These are phyloP conservation scores for Heliconius hewitsoni DNA, from an alignment of 1,140 invertebrate species.

Conservation along the genomic window DNA sequence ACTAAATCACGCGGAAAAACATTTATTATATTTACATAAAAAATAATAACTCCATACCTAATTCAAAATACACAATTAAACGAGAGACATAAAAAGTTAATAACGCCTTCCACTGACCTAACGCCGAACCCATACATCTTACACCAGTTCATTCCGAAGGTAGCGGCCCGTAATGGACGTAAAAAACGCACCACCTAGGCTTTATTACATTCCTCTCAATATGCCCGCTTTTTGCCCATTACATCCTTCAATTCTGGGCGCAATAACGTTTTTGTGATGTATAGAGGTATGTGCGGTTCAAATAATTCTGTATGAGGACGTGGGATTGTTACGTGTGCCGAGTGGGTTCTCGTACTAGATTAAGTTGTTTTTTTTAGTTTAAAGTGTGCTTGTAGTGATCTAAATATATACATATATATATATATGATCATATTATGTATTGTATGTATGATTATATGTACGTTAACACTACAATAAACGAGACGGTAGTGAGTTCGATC, in stretches of 20 bases:
- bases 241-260: constrained; percentile 22
- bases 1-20: no score
- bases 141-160: constrained; percentile 19
- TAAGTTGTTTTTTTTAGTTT: no score
- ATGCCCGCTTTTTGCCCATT: constrained; percentile 18
- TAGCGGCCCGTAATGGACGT: constrained; percentile 19
- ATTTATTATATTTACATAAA: no score
- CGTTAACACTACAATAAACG: no score
- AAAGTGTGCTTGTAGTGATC: no score
- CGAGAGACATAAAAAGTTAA: constrained; percentile 14
- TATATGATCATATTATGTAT: no score
- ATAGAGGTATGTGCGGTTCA: constrained; percentile 1
- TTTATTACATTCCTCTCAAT: constrained; percentile 28
- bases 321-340: background rate
- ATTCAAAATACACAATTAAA: background rate
- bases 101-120: constrained; percentile 8
- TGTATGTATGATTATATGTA: no score
- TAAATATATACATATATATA: no score
- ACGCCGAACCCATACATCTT: constrained; percentile 16
- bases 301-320: background rate
- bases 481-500: no score
- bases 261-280: constrained; percentile 28
- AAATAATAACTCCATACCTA: background rate
- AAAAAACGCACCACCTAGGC: constrained; percentile 25
- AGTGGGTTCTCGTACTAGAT: no score